A percentile compares a stretch with the other conserved stretches of the same genome.
Conservation (phyloP, 2,888 invertebrate genomes). For the Clusia tigrina region DNA sequence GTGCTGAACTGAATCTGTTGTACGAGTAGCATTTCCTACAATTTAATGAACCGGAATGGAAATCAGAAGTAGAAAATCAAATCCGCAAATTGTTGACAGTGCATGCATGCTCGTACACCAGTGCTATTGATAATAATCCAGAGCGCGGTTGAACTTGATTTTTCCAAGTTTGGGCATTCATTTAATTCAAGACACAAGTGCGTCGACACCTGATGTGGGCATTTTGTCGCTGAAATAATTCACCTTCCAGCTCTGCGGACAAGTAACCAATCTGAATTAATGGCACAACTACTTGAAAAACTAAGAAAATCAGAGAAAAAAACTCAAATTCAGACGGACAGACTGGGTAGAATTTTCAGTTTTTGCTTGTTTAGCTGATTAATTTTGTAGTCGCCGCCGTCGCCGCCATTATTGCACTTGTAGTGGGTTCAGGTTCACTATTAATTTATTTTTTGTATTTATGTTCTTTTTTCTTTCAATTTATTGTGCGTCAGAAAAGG, state of each 20-base stretch:
- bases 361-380: background rate
- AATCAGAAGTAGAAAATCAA: no score
- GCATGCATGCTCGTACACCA: no score
- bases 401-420: constrained; percentile 3
- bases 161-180: background rate
- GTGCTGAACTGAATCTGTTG: no score
- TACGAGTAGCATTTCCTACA: no score
- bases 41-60: no score
- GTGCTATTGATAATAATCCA: no score
- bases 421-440: constrained; percentile 6
- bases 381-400: background rate
- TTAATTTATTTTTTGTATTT: background rate
- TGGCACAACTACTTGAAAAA: constrained; percentile 2
- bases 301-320: no score
- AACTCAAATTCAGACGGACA: no score
- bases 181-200: constrained; percentile 2
- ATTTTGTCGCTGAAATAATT: constrained; percentile 1
- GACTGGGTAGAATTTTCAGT: no score
- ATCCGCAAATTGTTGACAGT: no score
- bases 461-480: background rate
- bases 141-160: background rate
- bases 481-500: background rate
- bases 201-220: constrained; percentile 8
- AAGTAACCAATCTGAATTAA: background rate
- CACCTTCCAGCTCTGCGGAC: background rate